phyloP scores from a whole-genome alignment of 2,113 vertebrate genomes.

The Chaetodon auriga region DNA sequence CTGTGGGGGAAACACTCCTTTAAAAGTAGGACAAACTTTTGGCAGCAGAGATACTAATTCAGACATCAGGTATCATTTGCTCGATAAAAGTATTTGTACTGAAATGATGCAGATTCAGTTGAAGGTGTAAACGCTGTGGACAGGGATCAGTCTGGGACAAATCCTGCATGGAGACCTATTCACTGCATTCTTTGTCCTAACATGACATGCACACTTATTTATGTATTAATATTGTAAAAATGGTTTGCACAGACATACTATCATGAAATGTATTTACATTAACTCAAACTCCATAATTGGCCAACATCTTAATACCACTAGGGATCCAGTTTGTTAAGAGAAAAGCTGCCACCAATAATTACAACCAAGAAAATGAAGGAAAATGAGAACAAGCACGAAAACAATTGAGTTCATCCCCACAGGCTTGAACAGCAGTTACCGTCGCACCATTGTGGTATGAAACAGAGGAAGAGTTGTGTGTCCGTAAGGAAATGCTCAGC shows the following conservation, averaged over 20 bases:
- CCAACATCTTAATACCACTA: too few species aligned
- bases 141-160: neutral
- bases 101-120: constrained; percentile 9
- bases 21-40: constrained; percentile 19
- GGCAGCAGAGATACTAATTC: neutral
- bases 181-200: too few species aligned
- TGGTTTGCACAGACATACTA: neutral
- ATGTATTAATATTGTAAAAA: neutral
- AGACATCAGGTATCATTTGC: neutral
- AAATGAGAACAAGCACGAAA: constrained; percentile 1
- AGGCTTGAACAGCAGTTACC: neutral
- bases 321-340: neutral
- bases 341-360: neutral
- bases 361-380: neutral
- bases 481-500: constrained; percentile 6
- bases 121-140: neutral
- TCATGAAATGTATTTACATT: neutral
- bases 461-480: constrained; percentile 49
- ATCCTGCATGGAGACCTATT: neutral
- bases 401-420: constrained; percentile 8
- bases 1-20: neutral
- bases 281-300: neutral
- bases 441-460: constrained; percentile 42
- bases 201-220: neutral
- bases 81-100: neutral